phyloP scores from a whole-genome alignment of 1,140 invertebrate species.

The Solenopsis fugax region DNA sequence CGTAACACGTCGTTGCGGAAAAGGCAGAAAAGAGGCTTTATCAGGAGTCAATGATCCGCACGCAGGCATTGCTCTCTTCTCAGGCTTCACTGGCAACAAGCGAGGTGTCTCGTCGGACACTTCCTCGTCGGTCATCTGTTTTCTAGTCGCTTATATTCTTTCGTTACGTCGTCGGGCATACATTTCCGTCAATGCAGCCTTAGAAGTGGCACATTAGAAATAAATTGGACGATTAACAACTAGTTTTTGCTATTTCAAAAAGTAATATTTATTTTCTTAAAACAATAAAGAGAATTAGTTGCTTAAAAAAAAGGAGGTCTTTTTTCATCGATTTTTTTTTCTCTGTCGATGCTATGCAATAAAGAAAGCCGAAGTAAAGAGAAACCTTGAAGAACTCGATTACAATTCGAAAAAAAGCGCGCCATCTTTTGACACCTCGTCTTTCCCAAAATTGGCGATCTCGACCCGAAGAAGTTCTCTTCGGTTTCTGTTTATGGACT shows the following conservation, averaged over 20 bases:
- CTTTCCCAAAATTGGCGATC: constrained; percentile 19
- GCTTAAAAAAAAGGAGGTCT: too few species aligned
- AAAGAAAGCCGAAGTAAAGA: neutral
- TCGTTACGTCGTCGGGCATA: constrained; percentile 1
- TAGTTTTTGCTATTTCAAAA: neutral
- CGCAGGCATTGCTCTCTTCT: constrained; percentile 55
- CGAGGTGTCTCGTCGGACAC: constrained; percentile 35
- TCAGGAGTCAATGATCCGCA: constrained; percentile 57
- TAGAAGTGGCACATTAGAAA: neutral
- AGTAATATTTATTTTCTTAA: neutral
- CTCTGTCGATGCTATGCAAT: neutral
- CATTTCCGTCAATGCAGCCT: neutral
- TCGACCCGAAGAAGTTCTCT: constrained; percentile 1
- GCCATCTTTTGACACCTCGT: neutral
- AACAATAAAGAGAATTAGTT: neutral
- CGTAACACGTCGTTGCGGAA: constrained; percentile 39
- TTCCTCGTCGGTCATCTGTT: constrained; percentile 52
- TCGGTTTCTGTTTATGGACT: constrained; percentile 33
- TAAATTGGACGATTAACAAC: neutral
- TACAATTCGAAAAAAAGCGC: neutral
- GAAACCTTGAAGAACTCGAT: constrained; percentile 1
- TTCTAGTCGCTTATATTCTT: constrained; percentile 20
- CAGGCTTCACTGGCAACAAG: constrained; percentile 40
- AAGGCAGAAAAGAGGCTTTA: constrained; percentile 54
- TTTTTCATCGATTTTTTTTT: neutral